Evolutionary conservation across 2,797 vertebrate species (phyloP).

Genomic region (Cyclura pinguis): DNA sequence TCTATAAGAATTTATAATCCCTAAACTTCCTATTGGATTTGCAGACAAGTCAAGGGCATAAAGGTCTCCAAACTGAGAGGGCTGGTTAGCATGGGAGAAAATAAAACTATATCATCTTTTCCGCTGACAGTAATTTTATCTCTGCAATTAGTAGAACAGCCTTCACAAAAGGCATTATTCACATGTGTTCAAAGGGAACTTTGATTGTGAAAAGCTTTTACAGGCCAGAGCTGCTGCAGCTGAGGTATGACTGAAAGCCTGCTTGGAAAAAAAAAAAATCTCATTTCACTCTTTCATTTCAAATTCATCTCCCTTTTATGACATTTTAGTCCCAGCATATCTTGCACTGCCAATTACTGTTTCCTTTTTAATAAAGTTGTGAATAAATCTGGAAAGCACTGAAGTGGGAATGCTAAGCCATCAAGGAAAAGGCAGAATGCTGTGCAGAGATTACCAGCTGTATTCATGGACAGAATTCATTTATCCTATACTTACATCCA

Average conservation of each 20-base stretch:
- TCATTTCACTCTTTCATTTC: conserved; percentile 51
- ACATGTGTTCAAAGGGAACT: conserved; percentile 61
- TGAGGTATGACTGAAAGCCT: conserved; percentile 49
- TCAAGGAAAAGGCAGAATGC: conserved; percentile 19
- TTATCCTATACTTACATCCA: conserved; percentile 21
- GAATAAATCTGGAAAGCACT: conserved; percentile 18
- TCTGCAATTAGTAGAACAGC: conserved; percentile 59
- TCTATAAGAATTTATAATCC: conserved; percentile 40
- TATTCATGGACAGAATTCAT: background rate
- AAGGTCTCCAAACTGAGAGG: conserved; percentile 33
- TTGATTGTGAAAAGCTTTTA: conserved; percentile 69
- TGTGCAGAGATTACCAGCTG: conserved; percentile 3
- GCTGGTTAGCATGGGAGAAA: conserved; percentile 45
- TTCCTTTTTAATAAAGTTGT: conserved; percentile 43
- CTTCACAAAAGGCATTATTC: conserved; percentile 59
- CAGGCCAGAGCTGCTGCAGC: conserved; percentile 56
- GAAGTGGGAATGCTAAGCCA: conserved; percentile 9
- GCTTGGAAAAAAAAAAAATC: conserved; percentile 13
- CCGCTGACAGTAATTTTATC: background rate
- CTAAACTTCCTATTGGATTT: conserved; percentile 21
- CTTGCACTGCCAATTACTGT: conserved; percentile 27
- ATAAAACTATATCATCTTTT: conserved; percentile 4
- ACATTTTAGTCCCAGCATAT: conserved; percentile 32
- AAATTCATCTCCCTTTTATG: conserved; percentile 50
- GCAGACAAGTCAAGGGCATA: conserved; percentile 53